These are phyloP conservation scores for Sebastolobus alascanus DNA, from an alignment of 2,797 vertebrate genomes.

Conservation along the genomic window DNA sequence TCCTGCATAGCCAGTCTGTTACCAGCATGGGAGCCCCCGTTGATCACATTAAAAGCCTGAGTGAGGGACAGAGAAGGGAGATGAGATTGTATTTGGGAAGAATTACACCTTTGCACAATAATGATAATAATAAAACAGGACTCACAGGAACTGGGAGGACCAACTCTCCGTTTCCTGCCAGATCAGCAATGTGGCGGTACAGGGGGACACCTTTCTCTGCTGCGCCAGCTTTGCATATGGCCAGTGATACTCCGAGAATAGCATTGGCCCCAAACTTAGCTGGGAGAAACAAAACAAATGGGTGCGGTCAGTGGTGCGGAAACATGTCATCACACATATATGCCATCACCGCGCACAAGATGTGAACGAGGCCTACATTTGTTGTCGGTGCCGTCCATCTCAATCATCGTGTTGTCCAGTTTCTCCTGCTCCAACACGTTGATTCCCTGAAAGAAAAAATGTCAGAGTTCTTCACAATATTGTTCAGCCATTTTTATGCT, in stretches of 20 bases:
- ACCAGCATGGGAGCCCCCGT: conserved; percentile 93
- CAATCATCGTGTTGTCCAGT: conserved; percentile 94
- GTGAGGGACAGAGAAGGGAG: not conserved
- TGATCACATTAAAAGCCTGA: conserved; percentile 96
- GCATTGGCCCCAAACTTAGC: conserved; percentile 95
- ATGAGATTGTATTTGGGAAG: not conserved
- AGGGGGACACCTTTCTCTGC: conserved; percentile 91
- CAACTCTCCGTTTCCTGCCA: conserved; percentile 92
- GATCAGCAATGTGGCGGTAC: conserved; percentile 94
- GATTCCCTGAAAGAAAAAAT: conserved; percentile 83
- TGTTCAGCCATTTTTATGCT: not conserved
- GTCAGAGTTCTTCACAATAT: not conserved
- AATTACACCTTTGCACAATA: not conserved
- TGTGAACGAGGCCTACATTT: conserved; percentile 88
- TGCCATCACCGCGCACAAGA: not conserved
- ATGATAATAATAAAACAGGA: not conserved
- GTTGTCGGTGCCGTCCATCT: conserved; percentile 95
- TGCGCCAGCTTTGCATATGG: conserved; percentile 93
- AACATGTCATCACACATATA: conserved; percentile 32
- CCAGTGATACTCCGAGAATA: conserved; percentile 93
- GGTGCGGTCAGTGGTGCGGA: conserved; percentile 32
- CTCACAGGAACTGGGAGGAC: conserved; percentile 94
- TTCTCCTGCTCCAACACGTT: conserved; percentile 92
- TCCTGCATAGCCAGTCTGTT: conserved; percentile 97
- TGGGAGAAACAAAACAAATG: conserved; percentile 68